These are phyloP conservation scores for Oscheius myriophilus DNA, from an alignment of 2,888 invertebrate species.

Conservation along the genomic window DNA sequence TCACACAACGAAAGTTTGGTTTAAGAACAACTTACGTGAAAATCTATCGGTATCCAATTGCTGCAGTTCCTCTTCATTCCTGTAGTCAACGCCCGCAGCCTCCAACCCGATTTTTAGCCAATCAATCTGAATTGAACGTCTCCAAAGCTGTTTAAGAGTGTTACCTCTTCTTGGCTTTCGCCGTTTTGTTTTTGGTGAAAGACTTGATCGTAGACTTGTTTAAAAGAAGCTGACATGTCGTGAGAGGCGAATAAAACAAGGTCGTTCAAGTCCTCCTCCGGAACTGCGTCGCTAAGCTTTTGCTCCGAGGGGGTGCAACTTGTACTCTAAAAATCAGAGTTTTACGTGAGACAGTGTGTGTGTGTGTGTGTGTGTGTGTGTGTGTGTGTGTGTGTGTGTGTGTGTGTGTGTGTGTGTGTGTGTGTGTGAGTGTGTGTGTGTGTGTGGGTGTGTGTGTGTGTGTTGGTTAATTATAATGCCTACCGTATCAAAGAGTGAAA, in stretches of 20 bases:
- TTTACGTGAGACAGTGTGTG: too few relatives aligned
- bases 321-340: slow-evolving; percentile 14
- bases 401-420: too few relatives aligned
- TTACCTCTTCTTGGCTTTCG: slow-evolving; percentile 7
- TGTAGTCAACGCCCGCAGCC: slow-evolving; percentile 52
- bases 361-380: background rate
- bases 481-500: slow-evolving; percentile 19
- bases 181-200: slow-evolving; percentile 36
- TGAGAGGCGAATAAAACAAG: slow-evolving; percentile 51
- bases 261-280: slow-evolving; percentile 40
- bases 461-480: too few relatives aligned
- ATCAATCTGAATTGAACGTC: slow-evolving; percentile 37
- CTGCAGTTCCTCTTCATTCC: slow-evolving; percentile 45
- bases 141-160: too few relatives aligned
- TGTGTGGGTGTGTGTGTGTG: too few relatives aligned
- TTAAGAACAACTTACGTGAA: slow-evolving; percentile 33
- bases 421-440: too few relatives aligned
- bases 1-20: background rate
- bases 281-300: background rate
- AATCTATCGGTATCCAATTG: slow-evolving; percentile 44
- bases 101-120: slow-evolving; percentile 57
- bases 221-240: slow-evolving; percentile 53
- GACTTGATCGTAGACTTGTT: slow-evolving; percentile 54
- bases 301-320: background rate
- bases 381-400: too few relatives aligned